Evolutionary conservation across 2,797 vertebrate genomes (phyloP).

Genomic region (Sebastes kiyomatsui): DNA sequence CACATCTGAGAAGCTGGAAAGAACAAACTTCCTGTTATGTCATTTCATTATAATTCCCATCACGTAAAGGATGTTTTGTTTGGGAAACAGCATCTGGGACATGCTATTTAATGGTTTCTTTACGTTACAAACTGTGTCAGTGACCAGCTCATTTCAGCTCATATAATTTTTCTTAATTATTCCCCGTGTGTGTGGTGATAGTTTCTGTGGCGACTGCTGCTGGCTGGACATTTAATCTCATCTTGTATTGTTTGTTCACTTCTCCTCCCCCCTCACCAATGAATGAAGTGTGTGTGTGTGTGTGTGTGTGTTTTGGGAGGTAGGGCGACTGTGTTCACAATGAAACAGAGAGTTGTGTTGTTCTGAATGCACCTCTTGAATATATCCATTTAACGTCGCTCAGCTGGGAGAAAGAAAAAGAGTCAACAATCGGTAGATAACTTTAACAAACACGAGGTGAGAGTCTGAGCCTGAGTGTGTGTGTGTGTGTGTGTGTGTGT

Average conservation of each 20-base stretch:
- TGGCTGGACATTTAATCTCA: conserved; percentile 59
- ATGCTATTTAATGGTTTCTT: background rate
- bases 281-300: conserved; percentile 41
- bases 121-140: background rate
- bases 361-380: background rate
- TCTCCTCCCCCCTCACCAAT: conserved; percentile 44
- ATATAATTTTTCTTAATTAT: background rate
- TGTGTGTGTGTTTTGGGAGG: background rate
- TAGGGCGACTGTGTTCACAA: background rate
- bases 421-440: conserved; percentile 60
- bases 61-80: fast-evolving
- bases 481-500: conserved; percentile 18
- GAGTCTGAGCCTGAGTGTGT: conserved; percentile 6
- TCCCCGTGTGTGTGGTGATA: background rate
- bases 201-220: conserved; percentile 56
- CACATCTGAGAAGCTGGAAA: no score
- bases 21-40: no score
- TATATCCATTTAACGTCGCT: background rate
- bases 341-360: background rate
- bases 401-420: conserved; percentile 4
- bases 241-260: conserved; percentile 61
- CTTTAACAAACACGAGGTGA: conserved; percentile 50
- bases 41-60: no score
- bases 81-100: no score
- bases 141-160: background rate